Evolutionary conservation across 2,888 invertebrate genomes (phyloP).

Genomic region (Phragmatobia fuliginosa): DNA sequence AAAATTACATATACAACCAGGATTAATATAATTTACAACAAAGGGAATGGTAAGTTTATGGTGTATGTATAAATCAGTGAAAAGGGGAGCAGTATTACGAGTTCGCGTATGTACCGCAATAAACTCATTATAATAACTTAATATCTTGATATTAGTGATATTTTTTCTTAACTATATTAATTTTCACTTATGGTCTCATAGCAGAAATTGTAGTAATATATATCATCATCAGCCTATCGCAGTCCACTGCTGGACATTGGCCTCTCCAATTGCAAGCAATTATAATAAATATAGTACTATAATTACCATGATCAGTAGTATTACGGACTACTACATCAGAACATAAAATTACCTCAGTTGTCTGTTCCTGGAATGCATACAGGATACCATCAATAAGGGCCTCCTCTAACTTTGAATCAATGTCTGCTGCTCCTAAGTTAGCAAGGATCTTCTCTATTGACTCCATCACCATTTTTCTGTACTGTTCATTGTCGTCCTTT

Average conservation of each 20-base stretch:
- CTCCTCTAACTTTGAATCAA: slow-evolving; percentile 99
- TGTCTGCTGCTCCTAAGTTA: slow-evolving; percentile 98
- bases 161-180: background rate
- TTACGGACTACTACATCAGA: too few species aligned
- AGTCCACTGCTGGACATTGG: too few species aligned
- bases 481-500: slow-evolving; percentile 99
- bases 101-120: too few species aligned
- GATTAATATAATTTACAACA: background rate
- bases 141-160: too few species aligned
- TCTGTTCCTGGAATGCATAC: slow-evolving; percentile 99
- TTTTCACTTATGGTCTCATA: too few species aligned
- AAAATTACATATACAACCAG: background rate
- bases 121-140: background rate
- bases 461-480: slow-evolving; percentile 99
- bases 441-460: slow-evolving; percentile 99
- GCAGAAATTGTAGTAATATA: too few species aligned
- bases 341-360: slow-evolving; percentile 91
- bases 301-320: too few species aligned
- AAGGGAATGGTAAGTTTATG: too few species aligned
- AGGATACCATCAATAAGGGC: slow-evolving; percentile 99
- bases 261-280: too few species aligned
- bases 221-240: too few species aligned
- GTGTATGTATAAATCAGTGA: background rate
- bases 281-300: too few species aligned
- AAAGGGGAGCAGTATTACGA: background rate